phyloP scores from a whole-genome alignment of 2,113 vertebrate genomes.

The Trinectes maculatus region DNA sequence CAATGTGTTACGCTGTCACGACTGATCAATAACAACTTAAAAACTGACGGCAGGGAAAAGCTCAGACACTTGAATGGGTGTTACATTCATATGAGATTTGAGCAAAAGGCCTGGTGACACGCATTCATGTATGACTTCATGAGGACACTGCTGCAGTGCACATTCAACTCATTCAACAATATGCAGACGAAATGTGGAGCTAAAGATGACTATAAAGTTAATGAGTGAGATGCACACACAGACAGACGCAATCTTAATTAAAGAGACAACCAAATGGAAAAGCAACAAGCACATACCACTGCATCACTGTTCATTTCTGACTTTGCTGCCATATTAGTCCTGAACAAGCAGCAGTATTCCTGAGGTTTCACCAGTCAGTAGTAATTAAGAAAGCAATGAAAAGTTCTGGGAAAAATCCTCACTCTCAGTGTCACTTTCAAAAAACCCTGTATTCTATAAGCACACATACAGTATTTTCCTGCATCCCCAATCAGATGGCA shows the following conservation, averaged over 20 bases:
- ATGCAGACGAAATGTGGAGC: conserved; percentile 20
- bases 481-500: conserved; percentile 32
- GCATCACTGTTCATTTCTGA: conserved; percentile 64
- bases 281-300: conserved; percentile 72
- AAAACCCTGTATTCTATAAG: conserved; percentile 47
- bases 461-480: conserved; percentile 39
- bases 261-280: conserved; percentile 15
- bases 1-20: conserved; percentile 23
- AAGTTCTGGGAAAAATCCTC: conserved; percentile 30
- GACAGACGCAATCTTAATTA: conserved; percentile 7
- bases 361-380: conserved; percentile 24
- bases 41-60: not conserved
- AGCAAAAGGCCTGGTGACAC: conserved; percentile 24
- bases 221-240: conserved; percentile 13
- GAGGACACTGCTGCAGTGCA: conserved; percentile 2
- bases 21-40: conserved; percentile 34
- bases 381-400: conserved; percentile 19
- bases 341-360: conserved; percentile 27
- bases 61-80: not conserved
- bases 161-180: not conserved
- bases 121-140: conserved; percentile 9
- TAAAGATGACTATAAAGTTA: not conserved
- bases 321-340: conserved; percentile 66
- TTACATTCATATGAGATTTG: not conserved
- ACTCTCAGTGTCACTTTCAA: conserved; percentile 32